phyloP scores from a whole-genome alignment of 2,113 vertebrate species.

The Platysternon megacephalum region DNA sequence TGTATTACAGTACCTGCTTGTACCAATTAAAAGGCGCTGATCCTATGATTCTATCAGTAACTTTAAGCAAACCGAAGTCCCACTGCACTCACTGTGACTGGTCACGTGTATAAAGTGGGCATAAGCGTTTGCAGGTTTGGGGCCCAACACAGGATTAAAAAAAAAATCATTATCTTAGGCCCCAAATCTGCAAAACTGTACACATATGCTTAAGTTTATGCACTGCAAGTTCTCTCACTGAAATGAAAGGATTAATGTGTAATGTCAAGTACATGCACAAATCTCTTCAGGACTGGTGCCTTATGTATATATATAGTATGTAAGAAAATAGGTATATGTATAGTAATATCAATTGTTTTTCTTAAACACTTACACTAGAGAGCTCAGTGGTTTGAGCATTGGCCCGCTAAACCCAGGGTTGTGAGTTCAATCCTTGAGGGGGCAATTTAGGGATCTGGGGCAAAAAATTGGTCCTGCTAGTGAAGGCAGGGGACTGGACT shows the following conservation, averaged over 20 bases:
- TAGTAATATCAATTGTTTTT: neutral
- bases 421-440: too few relatives aligned
- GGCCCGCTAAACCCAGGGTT: too few relatives aligned
- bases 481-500: too few relatives aligned
- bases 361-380: neutral
- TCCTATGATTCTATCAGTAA: neutral
- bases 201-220: neutral
- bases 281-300: neutral
- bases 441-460: too few relatives aligned
- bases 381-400: too few relatives aligned
- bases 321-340: neutral
- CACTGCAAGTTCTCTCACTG: neutral
- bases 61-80: neutral
- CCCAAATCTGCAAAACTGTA: neutral
- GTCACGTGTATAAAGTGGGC: neutral
- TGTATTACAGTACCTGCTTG: rapidly evolving
- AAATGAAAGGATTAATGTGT: neutral
- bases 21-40: rapidly evolving
- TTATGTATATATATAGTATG: neutral
- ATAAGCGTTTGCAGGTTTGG: neutral
- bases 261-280: neutral
- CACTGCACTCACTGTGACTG: neutral
- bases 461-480: too few relatives aligned
- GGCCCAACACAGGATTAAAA: neutral
- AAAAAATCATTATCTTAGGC: neutral